Evolutionary conservation across 2,797 vertebrate genomes (phyloP).

Genomic region (Pampus argenteus): DNA sequence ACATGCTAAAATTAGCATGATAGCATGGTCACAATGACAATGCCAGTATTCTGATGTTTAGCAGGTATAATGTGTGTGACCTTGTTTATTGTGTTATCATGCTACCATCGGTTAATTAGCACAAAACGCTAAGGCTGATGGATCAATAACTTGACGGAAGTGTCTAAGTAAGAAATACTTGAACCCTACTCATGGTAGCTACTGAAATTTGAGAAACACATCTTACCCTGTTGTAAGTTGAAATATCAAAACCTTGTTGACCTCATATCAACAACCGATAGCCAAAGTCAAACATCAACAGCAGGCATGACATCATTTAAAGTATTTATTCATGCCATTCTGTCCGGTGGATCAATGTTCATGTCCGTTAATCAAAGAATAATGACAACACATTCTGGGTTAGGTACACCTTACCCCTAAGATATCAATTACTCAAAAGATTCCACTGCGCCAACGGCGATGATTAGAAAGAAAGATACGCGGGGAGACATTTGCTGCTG

Average conservation of each 20-base stretch:
- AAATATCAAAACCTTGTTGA: not conserved
- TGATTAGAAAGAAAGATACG: conserved; percentile 41
- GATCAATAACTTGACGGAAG: not conserved
- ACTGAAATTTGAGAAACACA: not conserved
- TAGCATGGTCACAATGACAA: too few relatives aligned
- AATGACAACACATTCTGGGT: conserved; percentile 37
- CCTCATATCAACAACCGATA: not conserved
- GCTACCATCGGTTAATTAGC: too few relatives aligned
- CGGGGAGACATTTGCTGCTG: not conserved
- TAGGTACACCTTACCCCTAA: conserved; percentile 23
- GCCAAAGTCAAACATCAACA: conserved; percentile 16
- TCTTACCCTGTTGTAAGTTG: not conserved
- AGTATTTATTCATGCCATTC: conserved; percentile 10
- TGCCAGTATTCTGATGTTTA: too few relatives aligned
- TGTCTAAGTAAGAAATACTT: not conserved
- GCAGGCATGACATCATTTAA: not conserved
- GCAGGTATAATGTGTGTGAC: too few relatives aligned
- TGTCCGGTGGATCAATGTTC: not conserved
- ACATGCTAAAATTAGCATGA: too few relatives aligned
- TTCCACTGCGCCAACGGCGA: conserved; percentile 29
- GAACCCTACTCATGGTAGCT: not conserved
- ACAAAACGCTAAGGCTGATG: too few relatives aligned
- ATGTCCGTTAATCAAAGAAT: conserved; percentile 10
- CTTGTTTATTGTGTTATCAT: too few relatives aligned
- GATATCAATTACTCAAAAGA: conserved; percentile 41